phyloP scores from a whole-genome alignment of 2,113 vertebrate genomes.

The Hyaena hyaena region DNA sequence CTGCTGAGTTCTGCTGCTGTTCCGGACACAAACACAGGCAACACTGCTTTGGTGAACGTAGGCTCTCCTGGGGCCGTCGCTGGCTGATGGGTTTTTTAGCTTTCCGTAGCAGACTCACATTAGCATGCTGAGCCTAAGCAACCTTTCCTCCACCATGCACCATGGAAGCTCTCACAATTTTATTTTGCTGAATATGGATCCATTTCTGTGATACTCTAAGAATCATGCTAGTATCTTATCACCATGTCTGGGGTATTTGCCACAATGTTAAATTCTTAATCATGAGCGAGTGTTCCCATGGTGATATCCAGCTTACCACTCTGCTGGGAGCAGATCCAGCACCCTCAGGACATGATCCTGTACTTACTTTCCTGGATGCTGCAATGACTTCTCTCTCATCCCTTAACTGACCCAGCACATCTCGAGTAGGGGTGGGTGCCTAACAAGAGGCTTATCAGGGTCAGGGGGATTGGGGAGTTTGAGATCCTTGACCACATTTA shows the following conservation, averaged over 20 bases:
- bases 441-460: neutral
- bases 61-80: neutral
- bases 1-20: neutral
- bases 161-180: neutral
- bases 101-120: neutral
- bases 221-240: neutral
- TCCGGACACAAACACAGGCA: neutral
- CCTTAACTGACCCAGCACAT: neutral
- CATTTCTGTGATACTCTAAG: neutral
- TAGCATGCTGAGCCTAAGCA: neutral
- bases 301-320: neutral
- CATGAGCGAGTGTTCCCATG: neutral
- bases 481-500: neutral
- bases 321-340: too few species aligned
- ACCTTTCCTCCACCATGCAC: neutral
- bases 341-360: neutral
- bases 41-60: neutral
- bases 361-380: neutral
- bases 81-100: neutral
- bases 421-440: too few species aligned
- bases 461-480: neutral
- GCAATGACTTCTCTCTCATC: neutral
- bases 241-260: neutral
- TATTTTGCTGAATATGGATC: neutral
- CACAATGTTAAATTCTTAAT: neutral